Percentiles rank a stretch among this genome's conserved stretches.
Evolutionary conservation across 2,113 vertebrate genomes (phyloP).

Genomic region (rat (Rattus norvegicus)): GRCr8 NC_086029.1:78549001-78549500

Average conservation of each 20-base stretch:
- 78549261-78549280: slow-evolving; percentile 13
- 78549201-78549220: slow-evolving; percentile 24
- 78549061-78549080: slow-evolving; percentile 4
- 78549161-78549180: slow-evolving; percentile 19
- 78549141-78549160: not conserved
- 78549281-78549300: not conserved
- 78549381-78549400: not conserved
- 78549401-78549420: not conserved
- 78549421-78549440: not conserved
- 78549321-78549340: not conserved
- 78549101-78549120: not conserved
- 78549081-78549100: not conserved
- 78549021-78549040: not conserved
- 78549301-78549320: not conserved
- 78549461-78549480: not conserved
- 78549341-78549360: not conserved
- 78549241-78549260: slow-evolving; percentile 31
- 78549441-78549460: not conserved
- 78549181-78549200: slow-evolving; percentile 17
- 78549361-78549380: not conserved
- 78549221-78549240: not conserved
- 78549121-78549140: slow-evolving; percentile 32
- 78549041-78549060: not conserved
- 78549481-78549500: not conserved
- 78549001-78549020: not conserved